These are phyloP conservation scores for Diplodus sargus DNA, from an alignment of 2,797 vertebrate genomes.

Conservation along the genomic window DNA sequence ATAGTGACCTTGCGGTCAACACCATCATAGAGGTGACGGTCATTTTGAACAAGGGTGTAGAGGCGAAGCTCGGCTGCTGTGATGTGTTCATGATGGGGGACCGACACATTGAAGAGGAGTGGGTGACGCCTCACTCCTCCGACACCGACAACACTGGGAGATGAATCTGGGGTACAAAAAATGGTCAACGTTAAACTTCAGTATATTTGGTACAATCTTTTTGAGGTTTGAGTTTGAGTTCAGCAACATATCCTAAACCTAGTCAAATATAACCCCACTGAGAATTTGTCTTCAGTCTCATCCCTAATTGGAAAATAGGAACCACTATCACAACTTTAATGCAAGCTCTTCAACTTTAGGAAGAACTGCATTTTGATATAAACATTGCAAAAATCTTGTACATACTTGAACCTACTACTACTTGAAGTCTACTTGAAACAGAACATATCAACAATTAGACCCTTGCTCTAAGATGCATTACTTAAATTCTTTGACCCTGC, in stretches of 20 bases:
- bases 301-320: not conserved
- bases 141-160: conserved; percentile 82
- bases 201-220: conserved; percentile 1
- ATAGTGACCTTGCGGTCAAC: conserved; percentile 93
- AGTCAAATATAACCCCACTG: not conserved
- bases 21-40: conserved; percentile 89
- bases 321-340: not conserved
- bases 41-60: conserved; percentile 92
- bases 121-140: conserved; percentile 90
- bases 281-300: not conserved
- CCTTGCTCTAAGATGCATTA: not conserved
- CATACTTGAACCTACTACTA: not conserved
- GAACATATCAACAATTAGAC: not conserved
- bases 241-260: not conserved
- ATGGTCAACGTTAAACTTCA: conserved; percentile 4
- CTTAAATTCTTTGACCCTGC: not conserved
- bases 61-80: conserved; percentile 93
- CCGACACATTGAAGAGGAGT: conserved; percentile 95
- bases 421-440: not conserved
- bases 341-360: not conserved
- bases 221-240: not conserved
- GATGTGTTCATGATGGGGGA: conserved; percentile 94
- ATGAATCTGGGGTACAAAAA: conserved; percentile 83
- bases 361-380: not conserved
- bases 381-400: not conserved